Base-by-base conservation (phyloP, 2,113 vertebrate genomes). In the Scalopus aquaticus region DNA sequence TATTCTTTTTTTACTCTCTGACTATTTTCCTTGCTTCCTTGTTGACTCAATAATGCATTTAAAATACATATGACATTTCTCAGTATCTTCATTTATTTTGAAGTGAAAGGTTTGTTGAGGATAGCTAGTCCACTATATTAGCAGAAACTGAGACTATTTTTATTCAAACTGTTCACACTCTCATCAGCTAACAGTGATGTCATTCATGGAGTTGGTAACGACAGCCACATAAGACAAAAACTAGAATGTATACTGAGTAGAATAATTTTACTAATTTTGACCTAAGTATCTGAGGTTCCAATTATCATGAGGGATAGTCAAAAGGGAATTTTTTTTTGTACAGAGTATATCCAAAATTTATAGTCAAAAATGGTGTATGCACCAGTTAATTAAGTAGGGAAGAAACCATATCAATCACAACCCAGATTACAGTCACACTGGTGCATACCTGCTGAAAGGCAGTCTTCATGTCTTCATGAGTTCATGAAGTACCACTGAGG, bases 71-170 rank as follows among this genome's bases (percentile, higher is more conserved):
- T 82, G 60, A 51, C 46, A 30, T 82, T 87, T 87, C 67, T 90
- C 37, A 72, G 5, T 79, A 16, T 78, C 74, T 73, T 65, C 51
- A 46, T 69, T 90, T 44, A 86, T 86, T 80, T 96, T 74, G 39
- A 94, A 74, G 39, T 79, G 19, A 90, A 90, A 84, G 22, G 1
- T 39, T 65, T 67, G 19, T 72, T 67, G 35, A 83, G 10, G 30
- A 30, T 39, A 6, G 51, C n/a, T 82, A 69, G 0, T 22, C 22
- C 5, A 54, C 11, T 82, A 6, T 79, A 73, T 54, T 42, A 22
- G 65, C 19, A 90, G 20, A 94, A 90, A 84, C 46, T 87, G 35
- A 79, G 93, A 88, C 46, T 28, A 32, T 79, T 91, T 95, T 73
- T 32, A 72, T 72, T 89, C 32, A 65, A 87, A 60, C 9, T 60